These are phyloP conservation scores for Chaenocephalus aceratus DNA, from an alignment of 2,113 vertebrate species.

Conservation along the genomic window DNA sequence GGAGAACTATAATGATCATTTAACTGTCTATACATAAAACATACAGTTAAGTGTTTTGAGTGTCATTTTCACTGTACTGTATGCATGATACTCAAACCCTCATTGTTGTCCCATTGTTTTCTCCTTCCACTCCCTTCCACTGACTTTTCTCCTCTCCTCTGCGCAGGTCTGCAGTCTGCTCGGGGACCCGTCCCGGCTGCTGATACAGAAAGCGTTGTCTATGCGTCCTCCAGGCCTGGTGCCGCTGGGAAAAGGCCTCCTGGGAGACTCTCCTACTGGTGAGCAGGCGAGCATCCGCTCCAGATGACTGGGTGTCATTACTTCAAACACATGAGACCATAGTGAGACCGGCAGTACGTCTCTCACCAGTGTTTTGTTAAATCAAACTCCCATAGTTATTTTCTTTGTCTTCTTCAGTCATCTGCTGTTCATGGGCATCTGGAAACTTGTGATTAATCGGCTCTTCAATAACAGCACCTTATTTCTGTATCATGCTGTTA, in stretches of 20 bases:
- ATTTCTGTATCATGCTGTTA: background rate
- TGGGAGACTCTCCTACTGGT: conserved; percentile 92
- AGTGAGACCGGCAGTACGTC: background rate
- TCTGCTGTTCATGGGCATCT: background rate
- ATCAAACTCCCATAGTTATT: background rate
- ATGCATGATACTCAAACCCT: background rate
- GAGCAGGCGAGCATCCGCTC: conserved; percentile 49
- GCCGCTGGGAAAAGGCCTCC: conserved; percentile 86
- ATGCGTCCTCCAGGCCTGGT: conserved; percentile 83
- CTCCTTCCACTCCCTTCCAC: background rate
- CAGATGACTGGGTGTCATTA: conserved; percentile 4
- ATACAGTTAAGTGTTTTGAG: background rate
- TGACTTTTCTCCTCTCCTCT: conserved; percentile 15
- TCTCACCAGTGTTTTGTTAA: background rate
- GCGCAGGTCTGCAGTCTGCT: conserved; percentile 92
- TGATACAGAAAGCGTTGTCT: conserved; percentile 90
- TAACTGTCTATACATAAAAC: background rate
- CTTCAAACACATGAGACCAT: background rate
- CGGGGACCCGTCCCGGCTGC: conserved; percentile 91
- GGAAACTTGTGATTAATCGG: background rate
- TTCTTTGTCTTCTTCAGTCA: background rate
- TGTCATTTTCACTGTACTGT: background rate
- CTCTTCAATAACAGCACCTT: background rate
- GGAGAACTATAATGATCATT: background rate
- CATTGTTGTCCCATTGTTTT: background rate